phyloP scores from a whole-genome alignment of 2,113 vertebrate genomes.

The Pygoscelis antarcticus region DNA sequence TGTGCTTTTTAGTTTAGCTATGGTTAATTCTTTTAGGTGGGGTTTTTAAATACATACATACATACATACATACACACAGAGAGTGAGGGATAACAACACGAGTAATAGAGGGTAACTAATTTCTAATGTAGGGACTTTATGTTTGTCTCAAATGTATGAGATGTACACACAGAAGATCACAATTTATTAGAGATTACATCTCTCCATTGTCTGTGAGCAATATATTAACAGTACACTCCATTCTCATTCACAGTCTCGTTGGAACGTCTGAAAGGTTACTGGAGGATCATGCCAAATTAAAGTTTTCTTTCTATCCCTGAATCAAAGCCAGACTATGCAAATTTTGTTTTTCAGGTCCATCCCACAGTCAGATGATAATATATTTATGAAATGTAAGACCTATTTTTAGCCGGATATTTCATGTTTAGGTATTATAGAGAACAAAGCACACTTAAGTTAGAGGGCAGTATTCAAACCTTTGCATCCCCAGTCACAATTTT shows the following conservation, averaged over 20 bases:
- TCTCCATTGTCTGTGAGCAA: slow-evolving; percentile 28
- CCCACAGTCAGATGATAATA: background rate
- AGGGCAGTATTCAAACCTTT: background rate
- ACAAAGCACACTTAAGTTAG: background rate
- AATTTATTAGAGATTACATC: slow-evolving; percentile 2
- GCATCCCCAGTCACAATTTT: background rate
- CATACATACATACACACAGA: background rate
- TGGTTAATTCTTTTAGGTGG: slow-evolving; percentile 41
- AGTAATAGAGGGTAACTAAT: background rate
- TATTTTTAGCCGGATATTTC: background rate
- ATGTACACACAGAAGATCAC: background rate
- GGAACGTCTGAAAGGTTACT: slow-evolving; percentile 40
- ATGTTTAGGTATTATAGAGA: background rate
- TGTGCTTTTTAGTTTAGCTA: background rate
- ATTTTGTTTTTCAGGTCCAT: slow-evolving; percentile 44
- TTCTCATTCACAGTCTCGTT: slow-evolving; percentile 48
- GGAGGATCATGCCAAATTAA: slow-evolving; percentile 54
- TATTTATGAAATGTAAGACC: background rate
- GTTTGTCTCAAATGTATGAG: background rate
- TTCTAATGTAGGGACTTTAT: slow-evolving; percentile 1
- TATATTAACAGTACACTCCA: slow-evolving; percentile 33
- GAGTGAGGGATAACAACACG: background rate
- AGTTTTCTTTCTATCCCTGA: slow-evolving; percentile 17
- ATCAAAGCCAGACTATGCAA: slow-evolving; percentile 49
- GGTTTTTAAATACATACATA: background rate